Evolutionary conservation across 2,888 invertebrate genomes (phyloP), one percentile per base, ranked within the genome.

Genomic region (Agriopis leucophaearia): DNA sequence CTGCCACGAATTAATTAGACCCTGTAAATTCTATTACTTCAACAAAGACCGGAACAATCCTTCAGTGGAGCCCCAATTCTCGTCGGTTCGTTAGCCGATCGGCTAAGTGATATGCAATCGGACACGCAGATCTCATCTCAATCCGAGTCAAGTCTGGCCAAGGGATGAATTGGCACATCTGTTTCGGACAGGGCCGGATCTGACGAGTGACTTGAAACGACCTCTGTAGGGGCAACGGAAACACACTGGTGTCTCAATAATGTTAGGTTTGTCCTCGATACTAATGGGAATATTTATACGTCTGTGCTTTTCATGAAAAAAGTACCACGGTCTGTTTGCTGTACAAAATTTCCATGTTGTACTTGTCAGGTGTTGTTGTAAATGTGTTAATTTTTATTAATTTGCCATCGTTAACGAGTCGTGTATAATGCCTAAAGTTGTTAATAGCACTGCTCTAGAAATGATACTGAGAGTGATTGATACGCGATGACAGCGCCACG

Each of bases 131-230:
- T 64, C 71, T 70, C 73, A 68, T 76, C 75, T 70, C 72, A 64
- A 70, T 71, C 68, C 66, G 71, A 72, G 74, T 72, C 75, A 75
- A 72, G 71, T 69, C 75, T 74, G 78, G 73, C 75, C 74, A 76
- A 50, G 64, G 73, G 72, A 77, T 75, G 74, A 76, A 83, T 81
- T 75, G 81, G 72, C 77, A 73, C 81, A 81, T 80, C 84, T 84
- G 81, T 70, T 72, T 36, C 62, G 66, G 50, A 27, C 74, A 74
- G 75, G 64, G 70, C 8, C 52, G 71, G 58, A 69, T 15, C 57
- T 52, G 50, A 52, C 38, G 38, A 56, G 40, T 35, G n/a, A 18
- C 45, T 18, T 18, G 10, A 10, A 38, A 13, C 15, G 16, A 54
- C 7, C 6, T 40, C 10, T 52, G 16, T 18, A 13, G 60, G 54